Base-by-base conservation (phyloP, 2,888 invertebrate species). In the Nomada ruficornis region DNA sequence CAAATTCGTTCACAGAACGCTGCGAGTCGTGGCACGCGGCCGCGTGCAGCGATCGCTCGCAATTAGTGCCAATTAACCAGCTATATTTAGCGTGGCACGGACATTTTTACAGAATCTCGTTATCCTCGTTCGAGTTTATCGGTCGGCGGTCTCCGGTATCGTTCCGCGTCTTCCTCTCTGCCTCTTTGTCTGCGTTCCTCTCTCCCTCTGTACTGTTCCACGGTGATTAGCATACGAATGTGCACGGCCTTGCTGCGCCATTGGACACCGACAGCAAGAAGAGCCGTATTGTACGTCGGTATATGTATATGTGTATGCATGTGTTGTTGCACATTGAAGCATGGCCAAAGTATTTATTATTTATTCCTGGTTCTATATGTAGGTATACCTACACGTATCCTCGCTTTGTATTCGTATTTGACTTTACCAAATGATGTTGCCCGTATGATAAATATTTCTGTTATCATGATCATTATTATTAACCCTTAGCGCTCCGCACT, bases 201-300 rank as follows among this genome's bases (percentile, higher is more conserved):
- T 76, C 29, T 57, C 44, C n/a, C n/a, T 50, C 29, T 80, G 83
- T 82, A 75, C 72, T 78, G 77, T 55, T 57, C 77, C 71, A 72
- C 74, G 63, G 65, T 74, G 87, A 91, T 91, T 91, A 89, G 90
- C 91, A 91, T 91, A 90, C 90, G 88, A 91, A 91, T 89, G 89
- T 88, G 83, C 86, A 82, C 89, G 91, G 87, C 91, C 90, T 90
- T 90, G 89, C 88, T 86, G 76, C 85, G 69, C 87, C 82, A 83
- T 86, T 86, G 80, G 81, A 68, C 65, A 73, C 55, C 71, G 59
- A 68, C 55, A 55, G 68, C 64, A 72, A 77, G 85, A 77, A 80
- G 70, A 85, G 82, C 69, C 67, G 80, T 64, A 80, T 75, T 80
- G 76, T 69, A 62, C 65, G 57, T 13, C 57, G 23, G 57, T 3